Base-by-base conservation (phyloP, 2,888 invertebrate genomes). In the Rotaria sp. region DNA sequence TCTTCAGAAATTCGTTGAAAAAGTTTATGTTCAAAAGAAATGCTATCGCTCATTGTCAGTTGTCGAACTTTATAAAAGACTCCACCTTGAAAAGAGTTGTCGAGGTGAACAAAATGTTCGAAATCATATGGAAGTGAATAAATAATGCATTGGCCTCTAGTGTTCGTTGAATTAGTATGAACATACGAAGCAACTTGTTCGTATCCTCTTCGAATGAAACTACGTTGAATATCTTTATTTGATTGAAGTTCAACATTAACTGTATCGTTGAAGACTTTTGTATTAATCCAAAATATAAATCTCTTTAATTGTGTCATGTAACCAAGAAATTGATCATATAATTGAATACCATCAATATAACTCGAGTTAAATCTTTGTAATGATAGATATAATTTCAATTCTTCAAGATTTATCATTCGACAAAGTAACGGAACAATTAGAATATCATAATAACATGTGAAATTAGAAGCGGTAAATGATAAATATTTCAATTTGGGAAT, bases 341-440 rank as follows among this genome's bases (percentile, higher is more conserved):
- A 74, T 38, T 74, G 74, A 74, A 74, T 38, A 38, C 38, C 24
- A 74, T 74, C 74, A 74, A 74, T 38, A 41, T 74, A 74, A 74
- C 0, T 74, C 13, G n/a, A 74, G 13, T 74, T 10, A 41, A 11
- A 21, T 38, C n/a, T n/a, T 24, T 24, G 2, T 24, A 74, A 24
- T 74, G n/a, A 74, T 38, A 74, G 4, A 38, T 38, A 38, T 74
- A 74, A 74, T 74, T 38, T 74, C 13, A 74, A 74, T 74, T 74
- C 41, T 74, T 74, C 41, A 74, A 74, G 38, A 74, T 74, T 74
- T 38, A 38, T 38, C 74, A 74, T 74, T 74, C 74, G 74, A 74
- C 15, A 13, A 74, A 74, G n/a, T 30, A 74, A 24, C 41, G 74
- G 74, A 74, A 74, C 11, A 41, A 74, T 74, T 24, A 5, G 24